Percentiles rank a stretch among this genome's conserved stretches.
These are phyloP conservation scores for Ptyas mucosa DNA, from an alignment of 2,113 vertebrate species.

Conservation along the genomic window DNA sequence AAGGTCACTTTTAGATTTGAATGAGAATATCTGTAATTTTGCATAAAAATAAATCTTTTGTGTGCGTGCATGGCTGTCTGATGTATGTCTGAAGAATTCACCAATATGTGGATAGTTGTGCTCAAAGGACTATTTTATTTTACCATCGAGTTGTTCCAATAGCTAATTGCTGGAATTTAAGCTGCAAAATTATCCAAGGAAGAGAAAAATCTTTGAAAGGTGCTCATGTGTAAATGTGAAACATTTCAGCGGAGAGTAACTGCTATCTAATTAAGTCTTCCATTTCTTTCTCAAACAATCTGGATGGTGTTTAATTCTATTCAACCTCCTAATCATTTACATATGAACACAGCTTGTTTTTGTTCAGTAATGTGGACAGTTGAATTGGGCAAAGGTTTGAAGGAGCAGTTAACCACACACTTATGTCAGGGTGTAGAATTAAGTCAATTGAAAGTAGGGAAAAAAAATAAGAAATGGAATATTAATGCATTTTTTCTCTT, in stretches of 20 bases:
- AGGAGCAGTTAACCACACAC: background rate
- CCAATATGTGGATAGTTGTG: background rate
- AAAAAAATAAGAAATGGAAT: background rate
- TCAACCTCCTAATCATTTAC: background rate
- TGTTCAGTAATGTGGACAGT: background rate
- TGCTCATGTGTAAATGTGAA: background rate
- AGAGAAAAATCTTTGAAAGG: background rate
- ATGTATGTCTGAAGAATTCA: background rate
- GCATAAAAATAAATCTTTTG: background rate
- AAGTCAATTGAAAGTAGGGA: background rate
- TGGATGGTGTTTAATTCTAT: slow-evolving; percentile 1
- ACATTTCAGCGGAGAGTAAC: background rate
- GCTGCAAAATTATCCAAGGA: background rate
- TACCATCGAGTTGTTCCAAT: background rate
- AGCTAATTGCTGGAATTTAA: background rate
- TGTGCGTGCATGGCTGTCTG: background rate
- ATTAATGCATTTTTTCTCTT: background rate
- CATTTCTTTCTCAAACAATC: background rate
- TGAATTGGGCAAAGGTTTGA: background rate
- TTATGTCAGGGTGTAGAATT: background rate
- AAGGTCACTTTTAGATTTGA: slow-evolving; percentile 1
- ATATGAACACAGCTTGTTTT: background rate
- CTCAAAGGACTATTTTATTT: background rate
- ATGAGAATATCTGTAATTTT: slow-evolving; percentile 16
- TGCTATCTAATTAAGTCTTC: background rate